phyloP scores from a whole-genome alignment of 2,888 invertebrate genomes.

The Xestia sexstrigata region DNA sequence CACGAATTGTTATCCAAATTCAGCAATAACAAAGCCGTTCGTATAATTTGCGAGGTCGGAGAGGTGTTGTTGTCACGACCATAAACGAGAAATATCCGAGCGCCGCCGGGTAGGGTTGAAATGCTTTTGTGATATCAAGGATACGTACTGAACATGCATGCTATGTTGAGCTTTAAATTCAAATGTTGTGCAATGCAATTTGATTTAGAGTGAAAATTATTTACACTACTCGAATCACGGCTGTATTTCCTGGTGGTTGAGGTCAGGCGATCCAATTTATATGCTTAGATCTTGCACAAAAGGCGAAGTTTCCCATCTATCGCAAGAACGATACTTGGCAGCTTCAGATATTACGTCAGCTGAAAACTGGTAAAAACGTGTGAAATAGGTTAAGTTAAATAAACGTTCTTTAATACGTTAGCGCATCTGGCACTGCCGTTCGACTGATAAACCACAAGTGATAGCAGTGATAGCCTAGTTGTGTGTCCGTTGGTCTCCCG shows the following conservation, averaged over 20 bases:
- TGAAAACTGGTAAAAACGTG: background rate
- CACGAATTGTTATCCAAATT: slow-evolving; percentile 34
- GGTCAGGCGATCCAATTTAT: background rate
- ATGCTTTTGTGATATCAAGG: slow-evolving; percentile 8
- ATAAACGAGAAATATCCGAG: slow-evolving; percentile 57
- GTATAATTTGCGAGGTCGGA: slow-evolving; percentile 19
- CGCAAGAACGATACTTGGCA: background rate
- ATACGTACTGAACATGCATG: background rate
- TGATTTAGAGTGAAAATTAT: background rate
- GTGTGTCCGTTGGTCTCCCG: too few species aligned
- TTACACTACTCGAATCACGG: background rate
- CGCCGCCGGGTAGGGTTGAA: slow-evolving; percentile 38
- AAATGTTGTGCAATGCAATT: background rate
- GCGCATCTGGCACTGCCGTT: too few species aligned
- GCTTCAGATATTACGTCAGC: too few species aligned
- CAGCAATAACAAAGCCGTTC: slow-evolving; percentile 34
- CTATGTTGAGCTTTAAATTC: background rate
- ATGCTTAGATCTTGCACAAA: too few species aligned
- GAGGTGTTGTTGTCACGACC: slow-evolving; percentile 53
- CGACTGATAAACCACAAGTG: too few species aligned
- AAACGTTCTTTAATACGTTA: background rate
- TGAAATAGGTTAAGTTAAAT: background rate
- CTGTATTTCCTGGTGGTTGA: background rate
- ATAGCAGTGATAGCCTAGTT: too few species aligned
- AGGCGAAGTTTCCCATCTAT: background rate